These are phyloP conservation scores for Nasua narica DNA, from an alignment of 2,797 vertebrate genomes.

Conservation along the genomic window DNA sequence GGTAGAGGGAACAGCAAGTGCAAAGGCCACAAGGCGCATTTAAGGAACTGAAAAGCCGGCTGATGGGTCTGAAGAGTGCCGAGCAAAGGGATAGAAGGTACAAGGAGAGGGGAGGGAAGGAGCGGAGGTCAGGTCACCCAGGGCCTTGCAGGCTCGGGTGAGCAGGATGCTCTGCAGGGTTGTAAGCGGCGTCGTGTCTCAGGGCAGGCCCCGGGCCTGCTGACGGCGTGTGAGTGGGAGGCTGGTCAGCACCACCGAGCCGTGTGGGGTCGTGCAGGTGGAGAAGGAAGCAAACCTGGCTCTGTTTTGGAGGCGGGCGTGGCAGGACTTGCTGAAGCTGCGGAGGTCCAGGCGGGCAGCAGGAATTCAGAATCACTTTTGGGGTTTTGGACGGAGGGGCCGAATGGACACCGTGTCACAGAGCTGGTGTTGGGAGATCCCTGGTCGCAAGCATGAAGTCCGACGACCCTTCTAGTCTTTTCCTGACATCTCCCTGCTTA, in stretches of 20 bases:
- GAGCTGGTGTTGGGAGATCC: background rate
- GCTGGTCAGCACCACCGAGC: background rate
- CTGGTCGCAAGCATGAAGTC: background rate
- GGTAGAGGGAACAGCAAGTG: background rate
- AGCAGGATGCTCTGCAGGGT: rapidly evolving
- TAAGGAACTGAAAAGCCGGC: background rate
- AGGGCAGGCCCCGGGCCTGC: background rate
- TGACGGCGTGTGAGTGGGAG: background rate
- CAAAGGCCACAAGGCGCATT: rapidly evolving
- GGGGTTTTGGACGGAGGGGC: background rate
- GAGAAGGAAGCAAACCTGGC: background rate
- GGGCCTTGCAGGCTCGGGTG: rapidly evolving
- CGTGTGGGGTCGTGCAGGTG: background rate
- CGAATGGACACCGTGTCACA: background rate
- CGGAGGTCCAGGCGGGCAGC: background rate
- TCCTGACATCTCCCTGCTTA: background rate
- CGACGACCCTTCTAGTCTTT: background rate
- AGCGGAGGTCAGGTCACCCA: background rate
- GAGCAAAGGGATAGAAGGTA: background rate
- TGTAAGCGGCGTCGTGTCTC: background rate
- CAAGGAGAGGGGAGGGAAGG: background rate
- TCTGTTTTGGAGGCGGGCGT: background rate
- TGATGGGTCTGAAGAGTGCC: background rate
- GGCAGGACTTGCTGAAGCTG: background rate
- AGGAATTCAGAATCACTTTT: background rate